These are phyloP conservation scores for Hemichromis elongatus DNA, from an alignment of 2,113 vertebrate species.

Conservation along the genomic window DNA sequence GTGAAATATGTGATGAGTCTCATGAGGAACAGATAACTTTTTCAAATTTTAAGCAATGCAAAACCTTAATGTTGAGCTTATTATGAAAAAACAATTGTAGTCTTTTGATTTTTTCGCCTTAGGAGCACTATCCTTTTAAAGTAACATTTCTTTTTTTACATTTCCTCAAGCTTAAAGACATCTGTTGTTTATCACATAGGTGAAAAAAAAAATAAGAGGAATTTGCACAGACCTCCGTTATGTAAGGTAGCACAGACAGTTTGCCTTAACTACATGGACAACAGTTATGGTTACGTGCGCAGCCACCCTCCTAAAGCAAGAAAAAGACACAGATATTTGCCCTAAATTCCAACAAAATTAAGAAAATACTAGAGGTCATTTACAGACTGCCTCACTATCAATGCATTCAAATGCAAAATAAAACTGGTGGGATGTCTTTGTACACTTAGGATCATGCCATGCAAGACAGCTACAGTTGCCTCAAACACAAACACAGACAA, in stretches of 20 bases:
- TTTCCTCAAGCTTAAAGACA: background rate
- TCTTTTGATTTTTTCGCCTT: background rate
- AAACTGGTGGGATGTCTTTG: background rate
- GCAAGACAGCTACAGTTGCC: background rate
- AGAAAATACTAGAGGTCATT: background rate
- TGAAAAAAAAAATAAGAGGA: background rate
- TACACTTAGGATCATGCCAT: background rate
- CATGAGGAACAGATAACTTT: background rate
- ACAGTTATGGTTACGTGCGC: background rate
- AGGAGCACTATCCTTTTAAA: background rate
- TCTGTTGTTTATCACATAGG: background rate
- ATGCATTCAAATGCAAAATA: background rate
- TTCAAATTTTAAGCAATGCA: background rate
- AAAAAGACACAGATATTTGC: background rate
- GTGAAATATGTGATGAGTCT: background rate
- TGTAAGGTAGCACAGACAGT: background rate
- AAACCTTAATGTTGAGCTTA: background rate
- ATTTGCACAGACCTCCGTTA: background rate
- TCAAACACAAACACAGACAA: conserved; percentile 20
- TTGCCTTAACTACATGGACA: background rate
- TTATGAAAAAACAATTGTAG: background rate
- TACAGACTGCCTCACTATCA: background rate
- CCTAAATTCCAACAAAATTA: background rate
- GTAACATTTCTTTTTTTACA: background rate
- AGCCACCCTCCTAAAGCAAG: background rate